Evolutionary conservation across 2,888 invertebrate species (phyloP).

Genomic region (Volucella bombylans): DNA sequence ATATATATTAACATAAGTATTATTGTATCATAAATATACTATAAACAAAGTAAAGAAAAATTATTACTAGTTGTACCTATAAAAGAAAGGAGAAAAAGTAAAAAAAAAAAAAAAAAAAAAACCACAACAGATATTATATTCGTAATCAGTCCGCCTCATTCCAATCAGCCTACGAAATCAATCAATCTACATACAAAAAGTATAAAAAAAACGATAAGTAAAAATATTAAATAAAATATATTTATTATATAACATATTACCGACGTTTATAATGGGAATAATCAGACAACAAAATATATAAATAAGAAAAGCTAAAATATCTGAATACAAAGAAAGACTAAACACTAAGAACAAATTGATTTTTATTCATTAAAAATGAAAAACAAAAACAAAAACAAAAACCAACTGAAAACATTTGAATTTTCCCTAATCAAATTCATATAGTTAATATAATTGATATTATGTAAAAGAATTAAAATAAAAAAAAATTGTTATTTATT

Average conservation of each 20-base stretch:
- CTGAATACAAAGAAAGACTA: slow-evolving; percentile 62
- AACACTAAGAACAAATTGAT: slow-evolving; percentile 45
- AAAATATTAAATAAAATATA: slow-evolving; percentile 56
- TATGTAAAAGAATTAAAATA: slow-evolving; percentile 8
- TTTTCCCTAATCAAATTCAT: background rate
- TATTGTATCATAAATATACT: slow-evolving; percentile 59
- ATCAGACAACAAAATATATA: background rate
- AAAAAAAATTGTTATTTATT: slow-evolving; percentile 43
- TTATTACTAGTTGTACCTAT: slow-evolving; percentile 72
- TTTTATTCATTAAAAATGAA: slow-evolving; percentile 41
- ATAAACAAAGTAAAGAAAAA: slow-evolving; percentile 35
- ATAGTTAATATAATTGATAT: background rate
- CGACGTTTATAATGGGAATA: slow-evolving; percentile 35
- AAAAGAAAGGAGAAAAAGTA: slow-evolving; percentile 19
- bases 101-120: slow-evolving; percentile 39
- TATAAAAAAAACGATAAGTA: slow-evolving; percentile 26
- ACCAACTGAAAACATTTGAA: slow-evolving; percentile 1
- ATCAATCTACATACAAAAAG: slow-evolving; percentile 67
- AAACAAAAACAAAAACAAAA: too few relatives aligned
- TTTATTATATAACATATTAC: slow-evolving; percentile 71
- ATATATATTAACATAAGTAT: slow-evolving; percentile 39
- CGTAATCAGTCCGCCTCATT: slow-evolving; percentile 71
- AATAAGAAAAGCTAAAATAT: slow-evolving; percentile 20
- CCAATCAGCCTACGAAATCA: slow-evolving; percentile 69
- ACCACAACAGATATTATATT: slow-evolving; percentile 38